Evolutionary conservation across 2,888 invertebrate species (phyloP).

Genomic region (Xylophagus ater): DNA sequence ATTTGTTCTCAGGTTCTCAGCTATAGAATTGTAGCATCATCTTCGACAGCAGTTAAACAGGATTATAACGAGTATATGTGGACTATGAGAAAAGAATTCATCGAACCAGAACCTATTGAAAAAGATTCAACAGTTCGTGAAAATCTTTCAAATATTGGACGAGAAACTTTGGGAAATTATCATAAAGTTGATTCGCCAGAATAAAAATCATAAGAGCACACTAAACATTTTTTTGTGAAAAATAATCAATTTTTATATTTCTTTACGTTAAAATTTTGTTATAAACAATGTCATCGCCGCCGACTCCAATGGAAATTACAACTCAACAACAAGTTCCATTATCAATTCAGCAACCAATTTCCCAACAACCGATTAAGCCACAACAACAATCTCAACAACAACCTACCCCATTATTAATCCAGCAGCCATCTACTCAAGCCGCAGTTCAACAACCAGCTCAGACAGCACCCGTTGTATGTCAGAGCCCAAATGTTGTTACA

Average conservation of each 20-base stretch:
- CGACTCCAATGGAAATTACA: conserved; percentile 12
- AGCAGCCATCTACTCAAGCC: conserved; percentile 1
- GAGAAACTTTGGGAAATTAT: conserved; percentile 41
- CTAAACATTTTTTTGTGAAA: conserved; percentile 3
- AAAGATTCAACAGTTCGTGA: conserved; percentile 47
- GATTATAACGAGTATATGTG: conserved; percentile 87
- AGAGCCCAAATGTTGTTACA: conserved; percentile 33
- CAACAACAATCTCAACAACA: conserved; percentile 21
- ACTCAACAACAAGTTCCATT: conserved; percentile 4
- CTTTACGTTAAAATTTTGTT: conserved; percentile 1
- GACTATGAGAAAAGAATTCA: conserved; percentile 85
- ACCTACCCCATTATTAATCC: conserved; percentile 18
- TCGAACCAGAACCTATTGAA: conserved; percentile 59
- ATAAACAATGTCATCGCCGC: conserved; percentile 11
- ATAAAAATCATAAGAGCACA: conserved; percentile 22
- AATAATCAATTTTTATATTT: conserved; percentile 2
- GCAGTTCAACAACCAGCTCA: conserved; percentile 19
- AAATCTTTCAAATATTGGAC: conserved; percentile 50
- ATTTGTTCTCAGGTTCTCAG: conserved; percentile 54
- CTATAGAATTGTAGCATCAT: conserved; percentile 79
- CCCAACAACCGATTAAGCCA: neutral
- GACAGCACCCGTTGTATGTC: too few relatives aligned
- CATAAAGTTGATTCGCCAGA: conserved; percentile 39
- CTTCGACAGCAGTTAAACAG: conserved; percentile 74
- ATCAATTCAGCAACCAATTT: conserved; percentile 10